Conservation (phyloP, 2,113 vertebrate species). For the Barnardius zonarius region DNA sequence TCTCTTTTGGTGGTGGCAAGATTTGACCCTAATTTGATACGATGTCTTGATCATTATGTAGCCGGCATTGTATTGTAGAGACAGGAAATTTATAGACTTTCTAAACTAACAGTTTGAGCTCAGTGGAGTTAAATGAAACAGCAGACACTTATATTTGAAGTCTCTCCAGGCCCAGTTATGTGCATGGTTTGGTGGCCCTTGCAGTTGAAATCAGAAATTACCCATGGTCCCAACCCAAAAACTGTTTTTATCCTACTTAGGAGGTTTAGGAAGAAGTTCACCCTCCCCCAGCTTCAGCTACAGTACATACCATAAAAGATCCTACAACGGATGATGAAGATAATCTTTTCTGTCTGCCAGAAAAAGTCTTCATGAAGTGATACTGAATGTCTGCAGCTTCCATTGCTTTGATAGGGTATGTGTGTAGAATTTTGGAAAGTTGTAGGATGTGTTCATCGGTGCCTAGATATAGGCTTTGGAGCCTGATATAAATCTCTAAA, state of each 20-base stretch:
- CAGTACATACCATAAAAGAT: background rate
- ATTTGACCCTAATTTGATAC: background rate
- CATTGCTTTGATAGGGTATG: background rate
- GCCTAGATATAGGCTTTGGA: background rate
- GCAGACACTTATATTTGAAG: background rate
- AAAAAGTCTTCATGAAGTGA: background rate
- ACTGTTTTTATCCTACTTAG: background rate
- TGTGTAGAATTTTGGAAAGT: background rate
- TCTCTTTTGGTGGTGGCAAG: background rate
- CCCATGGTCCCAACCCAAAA: background rate
- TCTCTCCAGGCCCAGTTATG: background rate
- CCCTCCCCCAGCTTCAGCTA: background rate
- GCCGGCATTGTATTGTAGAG: background rate
- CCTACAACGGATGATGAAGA: background rate
- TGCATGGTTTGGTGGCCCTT: background rate
- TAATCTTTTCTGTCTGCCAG: background rate
- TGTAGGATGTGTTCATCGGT: background rate
- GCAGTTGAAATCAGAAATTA: background rate
- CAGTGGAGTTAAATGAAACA: background rate
- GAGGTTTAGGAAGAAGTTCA: background rate
- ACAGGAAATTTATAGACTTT: background rate
- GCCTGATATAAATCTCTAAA: background rate
- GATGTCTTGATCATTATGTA: background rate
- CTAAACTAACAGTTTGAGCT: background rate
- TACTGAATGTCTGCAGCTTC: background rate